Percentiles rank a stretch among this genome's conserved stretches.
phyloP scores from a whole-genome alignment of 2,797 vertebrate species.

The Lutjanus argentimaculatus region DNA sequence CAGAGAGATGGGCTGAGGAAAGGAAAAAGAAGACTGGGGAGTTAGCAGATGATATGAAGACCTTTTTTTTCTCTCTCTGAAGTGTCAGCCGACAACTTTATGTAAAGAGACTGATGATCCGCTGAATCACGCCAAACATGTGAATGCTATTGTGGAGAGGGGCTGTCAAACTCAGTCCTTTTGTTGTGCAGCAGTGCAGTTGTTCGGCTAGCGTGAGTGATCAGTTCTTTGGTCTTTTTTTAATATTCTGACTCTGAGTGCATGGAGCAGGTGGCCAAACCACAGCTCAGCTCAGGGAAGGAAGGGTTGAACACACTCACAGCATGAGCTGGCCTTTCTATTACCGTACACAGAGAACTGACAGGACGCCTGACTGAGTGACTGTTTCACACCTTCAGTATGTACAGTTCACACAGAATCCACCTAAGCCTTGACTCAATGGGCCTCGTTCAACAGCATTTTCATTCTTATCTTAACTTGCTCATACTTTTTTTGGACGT shows the following conservation, averaged over 20 bases:
- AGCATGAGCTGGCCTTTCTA: slow-evolving; percentile 47
- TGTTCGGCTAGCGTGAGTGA: slow-evolving; percentile 39
- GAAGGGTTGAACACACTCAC: slow-evolving; percentile 58
- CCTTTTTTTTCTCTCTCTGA: not conserved
- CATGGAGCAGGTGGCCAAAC: slow-evolving; percentile 59
- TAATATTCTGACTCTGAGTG: slow-evolving; percentile 49
- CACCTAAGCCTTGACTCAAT: slow-evolving; percentile 52
- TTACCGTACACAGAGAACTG: slow-evolving; percentile 42
- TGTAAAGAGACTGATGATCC: slow-evolving; percentile 11
- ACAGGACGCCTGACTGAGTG: slow-evolving; percentile 44
- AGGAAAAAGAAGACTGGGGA: slow-evolving; percentile 21
- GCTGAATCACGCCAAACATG: not conserved
- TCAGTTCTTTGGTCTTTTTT: slow-evolving; percentile 59
- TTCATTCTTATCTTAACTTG: too few species aligned
- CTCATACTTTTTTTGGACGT: too few species aligned
- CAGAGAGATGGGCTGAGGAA: slow-evolving; percentile 29
- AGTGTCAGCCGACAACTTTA: slow-evolving; percentile 25
- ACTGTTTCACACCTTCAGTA: slow-evolving; percentile 56
- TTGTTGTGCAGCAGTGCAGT: slow-evolving; percentile 32
- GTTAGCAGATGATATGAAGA: slow-evolving; percentile 21
- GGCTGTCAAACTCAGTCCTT: slow-evolving; percentile 14
- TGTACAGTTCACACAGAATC: slow-evolving; percentile 35
- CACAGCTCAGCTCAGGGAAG: slow-evolving; percentile 30
- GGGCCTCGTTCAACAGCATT: too few species aligned
- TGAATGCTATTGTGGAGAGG: slow-evolving; percentile 21